Base-by-base conservation (phyloP, 2,888 invertebrate species). In the Cephus nigrinus region DNA sequence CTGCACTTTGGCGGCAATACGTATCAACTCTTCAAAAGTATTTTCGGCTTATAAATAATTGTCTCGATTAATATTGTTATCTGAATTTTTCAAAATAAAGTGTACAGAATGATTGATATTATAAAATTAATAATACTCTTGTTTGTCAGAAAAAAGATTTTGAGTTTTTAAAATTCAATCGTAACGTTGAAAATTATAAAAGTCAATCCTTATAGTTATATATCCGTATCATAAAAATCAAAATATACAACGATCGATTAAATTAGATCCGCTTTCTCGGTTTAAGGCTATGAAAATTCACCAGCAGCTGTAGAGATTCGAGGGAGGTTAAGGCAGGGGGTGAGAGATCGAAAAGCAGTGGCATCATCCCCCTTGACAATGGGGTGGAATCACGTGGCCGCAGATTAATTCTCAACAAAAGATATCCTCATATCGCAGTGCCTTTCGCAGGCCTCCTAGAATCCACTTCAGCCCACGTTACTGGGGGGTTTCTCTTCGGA, bases 391-490 rank as follows among this genome's bases (percentile, higher is more conserved):
- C 55, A 55, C 55, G 81, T 80, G 80, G 83, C 83, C 82, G 82
- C 80, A 83, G 86, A 88, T 87, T 87, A 88, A 88, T 88, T 84
- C 83, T 69, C 81, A 80, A 85, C 84, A 86, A 88, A 86, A 85
- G 80, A 73, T 75, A 69, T 30, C 33, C 78, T 76, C 73, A 55
- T 80, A 75, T 77, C 74, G 77, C 34, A 75, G 82, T 82, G 85
- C 86, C 85, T 80, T 84, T 84, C 81, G 80, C 79, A 81, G 83
- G 85, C 86, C 86, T 80, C 77, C 79, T 71, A 80, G 82, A 85
- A 82, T 83, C 86, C 79, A 84, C 82, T 81, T 83, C 80, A 74
- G 78, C 78, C 80, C 32, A 71, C 71, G 31, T 32, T 32, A 32
- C 32, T 15, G 71, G 32, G 32, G 32, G 71, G 71, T 32, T 76